Percentiles rank a stretch among this genome's conserved stretches.
These are phyloP conservation scores for Lithosia quadra DNA, from an alignment of 2,888 invertebrate species.

Conservation along the genomic window DNA sequence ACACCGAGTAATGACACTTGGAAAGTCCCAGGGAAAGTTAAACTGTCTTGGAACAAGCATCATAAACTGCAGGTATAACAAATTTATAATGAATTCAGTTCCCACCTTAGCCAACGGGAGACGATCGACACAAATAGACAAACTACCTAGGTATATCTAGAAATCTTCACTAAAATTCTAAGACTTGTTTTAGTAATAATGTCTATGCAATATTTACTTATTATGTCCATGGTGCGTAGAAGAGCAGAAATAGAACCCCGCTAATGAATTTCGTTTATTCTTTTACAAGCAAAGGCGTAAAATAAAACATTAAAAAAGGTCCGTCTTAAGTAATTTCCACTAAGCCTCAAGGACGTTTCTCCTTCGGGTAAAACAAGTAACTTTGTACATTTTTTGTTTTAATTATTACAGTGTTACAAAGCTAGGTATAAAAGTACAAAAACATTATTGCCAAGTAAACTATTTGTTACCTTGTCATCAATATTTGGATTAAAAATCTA, in stretches of 20 bases:
- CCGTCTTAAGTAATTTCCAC: slow-evolving; percentile 2
- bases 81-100: no score
- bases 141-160: no score
- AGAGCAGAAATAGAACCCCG: not conserved
- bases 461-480: not conserved
- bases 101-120: no score
- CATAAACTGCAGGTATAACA: no score
- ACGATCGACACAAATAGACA: no score
- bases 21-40: no score
- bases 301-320: not conserved
- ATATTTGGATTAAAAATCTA: not conserved
- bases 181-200: not conserved
- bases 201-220: not conserved
- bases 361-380: slow-evolving; percentile 5
- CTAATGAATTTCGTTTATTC: not conserved
- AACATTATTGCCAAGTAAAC: not conserved
- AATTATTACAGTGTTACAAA: not conserved
- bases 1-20: no score
- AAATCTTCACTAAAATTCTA: not conserved
- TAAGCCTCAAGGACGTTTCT: slow-evolving; percentile 4
- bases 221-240: not conserved
- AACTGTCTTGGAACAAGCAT: no score
- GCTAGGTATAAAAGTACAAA: not conserved
- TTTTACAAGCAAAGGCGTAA: not conserved
- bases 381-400: not conserved